Conservation (phyloP, 2,888 invertebrate genomes). For the Amblyjoppa proteus region DNA sequence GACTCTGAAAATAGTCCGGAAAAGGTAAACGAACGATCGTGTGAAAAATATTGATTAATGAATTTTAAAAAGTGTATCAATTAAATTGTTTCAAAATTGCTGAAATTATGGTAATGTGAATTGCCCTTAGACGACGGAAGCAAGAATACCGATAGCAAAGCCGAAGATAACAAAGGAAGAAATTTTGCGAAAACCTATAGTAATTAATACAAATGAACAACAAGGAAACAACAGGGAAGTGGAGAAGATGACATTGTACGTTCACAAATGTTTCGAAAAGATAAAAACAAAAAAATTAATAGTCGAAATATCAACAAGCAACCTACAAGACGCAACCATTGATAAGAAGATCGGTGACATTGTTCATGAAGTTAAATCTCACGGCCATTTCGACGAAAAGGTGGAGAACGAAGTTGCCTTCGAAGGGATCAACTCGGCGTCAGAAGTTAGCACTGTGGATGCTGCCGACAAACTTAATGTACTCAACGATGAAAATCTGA, state of each 20-base stretch:
- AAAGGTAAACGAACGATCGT: background rate
- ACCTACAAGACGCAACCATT: background rate
- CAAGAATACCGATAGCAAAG: too few relatives aligned
- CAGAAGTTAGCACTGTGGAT: background rate
- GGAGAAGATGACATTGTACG: background rate
- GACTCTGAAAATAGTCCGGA: background rate
- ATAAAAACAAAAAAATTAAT: background rate
- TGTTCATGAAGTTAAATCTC: background rate
- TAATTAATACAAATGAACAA: background rate
- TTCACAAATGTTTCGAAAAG: background rate
- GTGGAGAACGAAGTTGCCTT: background rate
- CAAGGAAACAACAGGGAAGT: background rate
- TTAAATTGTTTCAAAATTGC: too few relatives aligned
- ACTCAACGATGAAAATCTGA: background rate
- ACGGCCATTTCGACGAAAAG: background rate
- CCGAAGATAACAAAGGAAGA: too few relatives aligned
- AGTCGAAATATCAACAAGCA: background rate
- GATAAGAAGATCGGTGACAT: background rate
- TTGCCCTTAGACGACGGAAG: too few relatives aligned
- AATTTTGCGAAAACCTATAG: too few relatives aligned
- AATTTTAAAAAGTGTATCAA: background rate
- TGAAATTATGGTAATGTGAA: too few relatives aligned
- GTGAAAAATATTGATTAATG: background rate
- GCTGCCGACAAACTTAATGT: background rate
- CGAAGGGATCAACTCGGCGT: constrained; percentile 2